A percentile compares a stretch with the other conserved stretches of the same genome.
Evolutionary conservation across 2,113 vertebrate genomes (phyloP).

Genomic region (Orycteropus afer): DNA sequence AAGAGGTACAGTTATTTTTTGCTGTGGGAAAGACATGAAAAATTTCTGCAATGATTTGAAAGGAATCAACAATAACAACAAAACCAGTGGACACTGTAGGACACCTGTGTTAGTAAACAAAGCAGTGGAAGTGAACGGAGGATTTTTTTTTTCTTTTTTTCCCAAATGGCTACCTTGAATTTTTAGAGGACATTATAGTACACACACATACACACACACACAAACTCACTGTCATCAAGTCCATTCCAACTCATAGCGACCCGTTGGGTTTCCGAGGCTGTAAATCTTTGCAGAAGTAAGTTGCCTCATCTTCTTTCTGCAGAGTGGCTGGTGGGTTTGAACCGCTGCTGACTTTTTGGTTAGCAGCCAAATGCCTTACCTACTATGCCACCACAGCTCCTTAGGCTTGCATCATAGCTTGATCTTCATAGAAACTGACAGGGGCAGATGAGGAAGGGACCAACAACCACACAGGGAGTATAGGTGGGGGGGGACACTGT

Average conservation of each 20-base stretch:
- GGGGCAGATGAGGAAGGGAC: not conserved
- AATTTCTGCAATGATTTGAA: not conserved
- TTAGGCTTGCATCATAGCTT: too few relatives aligned
- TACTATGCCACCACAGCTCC: too few relatives aligned
- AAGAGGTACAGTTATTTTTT: not conserved
- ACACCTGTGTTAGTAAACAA: not conserved
- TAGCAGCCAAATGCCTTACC: too few relatives aligned
- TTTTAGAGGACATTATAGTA: not conserved
- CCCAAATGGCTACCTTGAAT: not conserved
- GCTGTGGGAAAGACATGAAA: not conserved
- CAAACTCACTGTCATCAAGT: too few relatives aligned
- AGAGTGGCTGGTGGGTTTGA: too few relatives aligned
- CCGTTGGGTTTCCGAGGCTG: too few relatives aligned
- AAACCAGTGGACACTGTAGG: not conserved
- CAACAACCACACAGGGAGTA: not conserved
- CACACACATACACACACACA: too few relatives aligned
- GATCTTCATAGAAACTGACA: not conserved
- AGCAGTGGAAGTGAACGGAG: not conserved
- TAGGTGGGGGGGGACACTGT: not conserved
- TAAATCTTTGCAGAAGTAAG: too few relatives aligned
- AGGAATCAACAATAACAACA: not conserved
- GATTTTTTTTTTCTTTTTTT: not conserved
- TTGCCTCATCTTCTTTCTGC: too few relatives aligned
- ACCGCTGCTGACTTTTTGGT: too few relatives aligned
- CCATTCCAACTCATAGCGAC: too few relatives aligned